Evolutionary conservation across 2,888 invertebrate species (phyloP).

Genomic region (Drosophila nigricruria): DNA sequence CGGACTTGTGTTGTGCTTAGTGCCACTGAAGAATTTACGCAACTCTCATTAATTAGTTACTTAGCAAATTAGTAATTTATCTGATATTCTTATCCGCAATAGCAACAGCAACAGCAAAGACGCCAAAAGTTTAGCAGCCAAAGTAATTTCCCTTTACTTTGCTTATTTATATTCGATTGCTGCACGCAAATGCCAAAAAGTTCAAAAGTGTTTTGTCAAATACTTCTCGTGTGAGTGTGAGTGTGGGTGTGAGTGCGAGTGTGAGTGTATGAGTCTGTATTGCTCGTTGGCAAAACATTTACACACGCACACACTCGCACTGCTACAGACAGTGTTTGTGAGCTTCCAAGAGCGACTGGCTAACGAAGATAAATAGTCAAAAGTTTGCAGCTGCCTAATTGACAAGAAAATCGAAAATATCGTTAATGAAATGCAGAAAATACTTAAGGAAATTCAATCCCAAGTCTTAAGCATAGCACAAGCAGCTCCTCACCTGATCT

Average conservation of each 20-base stretch:
- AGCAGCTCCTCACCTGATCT: background rate
- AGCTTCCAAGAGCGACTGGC: slow-evolving; percentile 21
- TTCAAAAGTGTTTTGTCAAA: slow-evolving; percentile 58
- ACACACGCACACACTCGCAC: slow-evolving; percentile 15
- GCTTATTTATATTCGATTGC: slow-evolving; percentile 54
- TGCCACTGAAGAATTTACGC: background rate
- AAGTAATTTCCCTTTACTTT: slow-evolving; percentile 44
- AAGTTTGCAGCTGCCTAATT: slow-evolving; percentile 73
- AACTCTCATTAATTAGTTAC: slow-evolving; percentile 57
- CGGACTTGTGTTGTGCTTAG: background rate
- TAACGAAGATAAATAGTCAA: slow-evolving; percentile 74
- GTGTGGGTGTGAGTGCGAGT: background rate
- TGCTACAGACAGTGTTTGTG: slow-evolving; percentile 7
- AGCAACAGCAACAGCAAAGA: slow-evolving; percentile 28
- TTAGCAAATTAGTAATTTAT: slow-evolving; percentile 62
- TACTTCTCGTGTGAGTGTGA: slow-evolving; percentile 5
- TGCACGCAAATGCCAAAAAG: slow-evolving; percentile 42
- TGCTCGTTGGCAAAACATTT: slow-evolving; percentile 18
- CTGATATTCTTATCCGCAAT: slow-evolving; percentile 45
- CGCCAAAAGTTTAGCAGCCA: slow-evolving; percentile 28
- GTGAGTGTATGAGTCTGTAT: background rate
- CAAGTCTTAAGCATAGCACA: slow-evolving; percentile 19
- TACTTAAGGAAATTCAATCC: slow-evolving; percentile 43
- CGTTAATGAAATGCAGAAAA: slow-evolving; percentile 69
- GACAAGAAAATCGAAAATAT: slow-evolving; percentile 76